Evolutionary conservation across 1,140 invertebrate genomes (phyloP), one percentile per base, ranked within the genome.

Genomic region (Leptopilina boulardi): DNA sequence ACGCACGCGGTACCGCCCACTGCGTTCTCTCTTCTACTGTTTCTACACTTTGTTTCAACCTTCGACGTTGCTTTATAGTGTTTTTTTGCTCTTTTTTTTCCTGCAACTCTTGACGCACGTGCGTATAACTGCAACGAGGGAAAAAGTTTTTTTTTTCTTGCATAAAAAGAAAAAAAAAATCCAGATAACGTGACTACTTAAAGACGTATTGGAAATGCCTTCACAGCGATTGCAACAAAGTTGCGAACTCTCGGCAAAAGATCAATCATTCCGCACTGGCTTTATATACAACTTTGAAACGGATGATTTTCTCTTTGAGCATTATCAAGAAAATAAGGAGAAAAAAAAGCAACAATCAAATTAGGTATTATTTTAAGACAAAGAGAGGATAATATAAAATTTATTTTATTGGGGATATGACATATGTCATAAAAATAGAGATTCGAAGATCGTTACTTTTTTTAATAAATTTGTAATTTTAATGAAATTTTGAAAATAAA

Each of bases 1-100:
- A 87, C 87, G 87, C 85, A 89, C 86, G 84, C 82, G 82, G 85
- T 87, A 88, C 86, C 86, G 86, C 85, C 86, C 84, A 87, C 86
- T 86, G 79, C 84, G 84, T 84, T 78, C 80, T 75, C 80, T 75
- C 80, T 66, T 38, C 79, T 74, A 77, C 54, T 15, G 51, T 74
- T 81, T 82, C 77, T 75, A 66, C n/a, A n/a, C 80, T 71, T 77
- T 66, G 38, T 44, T 18, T n/a, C 44, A 73, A 66, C 54, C 76
- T 76, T 77, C 76, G 23, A n/a, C n/a, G n/a, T n/a, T n/a, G n/a
- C n/a, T n/a, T n/a, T n/a, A n/a, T n/a, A n/a, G n/a, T n/a, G n/a
- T n/a, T n/a, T n/a, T n/a, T n/a, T 30, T 51, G 6, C 30, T 19
- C 13, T 38, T 75, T 8, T 66, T 75, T 66, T 66, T 0, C 30